Conservation (phyloP, 2,113 vertebrate genomes). For the Marmota monax region DNA sequence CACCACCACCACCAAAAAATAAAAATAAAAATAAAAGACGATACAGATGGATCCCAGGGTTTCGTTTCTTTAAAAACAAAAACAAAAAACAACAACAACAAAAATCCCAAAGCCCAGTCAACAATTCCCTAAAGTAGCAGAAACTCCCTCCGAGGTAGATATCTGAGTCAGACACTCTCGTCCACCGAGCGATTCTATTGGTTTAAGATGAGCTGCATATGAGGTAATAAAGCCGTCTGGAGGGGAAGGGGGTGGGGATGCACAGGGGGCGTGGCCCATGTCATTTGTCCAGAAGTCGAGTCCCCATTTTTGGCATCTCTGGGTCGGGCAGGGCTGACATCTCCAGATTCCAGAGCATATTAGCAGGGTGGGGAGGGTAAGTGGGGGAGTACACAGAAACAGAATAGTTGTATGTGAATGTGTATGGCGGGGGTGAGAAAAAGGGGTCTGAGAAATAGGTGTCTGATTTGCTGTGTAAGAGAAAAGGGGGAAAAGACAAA, state of each 20-base stretch:
- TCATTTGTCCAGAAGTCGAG: constrained; percentile 76
- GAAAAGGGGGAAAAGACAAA: neutral
- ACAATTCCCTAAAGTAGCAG: constrained; percentile 82
- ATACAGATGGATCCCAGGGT: constrained; percentile 54
- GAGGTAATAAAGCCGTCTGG: constrained; percentile 84
- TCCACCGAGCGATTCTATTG: constrained; percentile 85
- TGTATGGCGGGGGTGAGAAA: neutral
- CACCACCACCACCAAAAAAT: neutral
- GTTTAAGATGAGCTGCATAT: constrained; percentile 85
- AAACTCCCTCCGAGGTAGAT: constrained; percentile 86
- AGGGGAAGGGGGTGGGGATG: constrained; percentile 70
- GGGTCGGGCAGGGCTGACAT: constrained; percentile 74
- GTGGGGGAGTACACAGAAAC: constrained; percentile 5
- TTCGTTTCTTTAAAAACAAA: constrained; percentile 43
- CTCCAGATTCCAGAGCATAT: constrained; percentile 78
- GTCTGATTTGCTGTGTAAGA: constrained; percentile 35
- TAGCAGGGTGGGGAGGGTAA: constrained; percentile 64
- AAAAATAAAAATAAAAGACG: neutral
- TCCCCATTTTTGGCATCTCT: constrained; percentile 84
- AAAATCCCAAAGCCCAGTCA: constrained; percentile 74
- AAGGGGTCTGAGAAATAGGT: constrained; percentile 34
- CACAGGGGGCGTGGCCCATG: constrained; percentile 65
- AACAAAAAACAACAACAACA: constrained; percentile 39
- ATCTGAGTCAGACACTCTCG: constrained; percentile 84
- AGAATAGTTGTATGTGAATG: neutral